Base-by-base conservation (phyloP, 1,140 invertebrate species). In the Melanaphis sacchari region DNA sequence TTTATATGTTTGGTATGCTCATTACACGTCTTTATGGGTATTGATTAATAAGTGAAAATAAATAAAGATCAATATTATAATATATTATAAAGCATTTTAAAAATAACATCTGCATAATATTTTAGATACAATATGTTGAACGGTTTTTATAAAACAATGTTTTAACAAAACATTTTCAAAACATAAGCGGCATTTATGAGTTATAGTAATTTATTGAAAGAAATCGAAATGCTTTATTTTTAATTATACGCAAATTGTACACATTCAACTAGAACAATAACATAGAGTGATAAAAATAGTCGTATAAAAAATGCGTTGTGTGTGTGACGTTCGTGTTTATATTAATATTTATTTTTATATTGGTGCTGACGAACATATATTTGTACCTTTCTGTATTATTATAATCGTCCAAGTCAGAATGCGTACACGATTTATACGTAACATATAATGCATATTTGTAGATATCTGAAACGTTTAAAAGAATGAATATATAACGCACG, bases 331-430 rank as follows among this genome's bases (percentile, higher is more conserved):
- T n/a, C 0, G 40, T n/a, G 40, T 43, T 43, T n/a, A 41, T 5
- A 85, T 85, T 85, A 43, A 85, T 85, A 85, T 85, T 85, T 85
- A 31, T 85, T 43, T 85, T 41, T 11, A 85, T 41, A 43, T 85
- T n/a, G 31, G 41, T 85, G 31, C 26, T 40, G 36, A 26, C 2
- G 36, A 38, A 5, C 7, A 26, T 26, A 40, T 11, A 40, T 24
- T 40, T 41, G 9, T n/a, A 31, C 41, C 26, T 46, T 85, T 85
- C 11, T 7, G 41, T 85, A 85, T 85, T 85, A 85, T 43, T 43
- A 43, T 31, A 43, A 85, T 31, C 84, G 11, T 26, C 31, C 38
- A 43, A 43, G 84, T 85, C 41, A 43, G 31, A 85, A 85, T 85
- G 82, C 3, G 40, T 15, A 59, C 21, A 76, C 59, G 36, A 40